Percentiles rank a stretch among this genome's conserved stretches.
Evolutionary conservation across 2,113 vertebrate species (phyloP).

Genomic region (Chloroceryle aenea): DNA sequence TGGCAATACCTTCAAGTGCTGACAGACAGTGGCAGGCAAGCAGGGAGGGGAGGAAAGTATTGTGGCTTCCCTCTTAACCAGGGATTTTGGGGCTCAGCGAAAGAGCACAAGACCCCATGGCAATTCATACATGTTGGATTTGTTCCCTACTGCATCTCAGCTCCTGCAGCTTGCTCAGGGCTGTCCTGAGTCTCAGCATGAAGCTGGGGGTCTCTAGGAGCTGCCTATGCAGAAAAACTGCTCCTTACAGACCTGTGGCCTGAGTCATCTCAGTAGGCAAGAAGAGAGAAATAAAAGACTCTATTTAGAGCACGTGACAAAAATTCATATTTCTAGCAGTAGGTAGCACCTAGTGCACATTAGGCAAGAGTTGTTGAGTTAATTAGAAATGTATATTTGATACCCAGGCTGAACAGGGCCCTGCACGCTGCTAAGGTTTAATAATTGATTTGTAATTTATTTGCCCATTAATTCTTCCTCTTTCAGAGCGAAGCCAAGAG

Average conservation of each 20-base stretch:
- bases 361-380: slow-evolving; percentile 21
- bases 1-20: not conserved
- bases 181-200: not conserved
- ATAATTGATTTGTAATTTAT: slow-evolving; percentile 73
- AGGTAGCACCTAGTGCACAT: not conserved
- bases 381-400: slow-evolving; percentile 68
- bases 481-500: not conserved
- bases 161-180: not conserved
- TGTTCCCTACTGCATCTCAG: accelerated
- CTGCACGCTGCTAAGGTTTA: slow-evolving; percentile 30
- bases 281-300: not conserved
- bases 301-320: not conserved
- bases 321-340: not conserved
- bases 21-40: not conserved
- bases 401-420: not conserved
- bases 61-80: accelerated
- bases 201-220: not conserved
- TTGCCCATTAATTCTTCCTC: slow-evolving; percentile 66
- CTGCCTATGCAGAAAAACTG: accelerated
- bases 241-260: not conserved
- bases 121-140: accelerated
- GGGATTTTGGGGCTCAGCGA: not conserved
- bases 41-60: not conserved
- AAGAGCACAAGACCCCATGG: not conserved
- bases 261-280: accelerated